Base-by-base conservation (phyloP, 1,140 invertebrate species). In the Eciton burchellii region DNA sequence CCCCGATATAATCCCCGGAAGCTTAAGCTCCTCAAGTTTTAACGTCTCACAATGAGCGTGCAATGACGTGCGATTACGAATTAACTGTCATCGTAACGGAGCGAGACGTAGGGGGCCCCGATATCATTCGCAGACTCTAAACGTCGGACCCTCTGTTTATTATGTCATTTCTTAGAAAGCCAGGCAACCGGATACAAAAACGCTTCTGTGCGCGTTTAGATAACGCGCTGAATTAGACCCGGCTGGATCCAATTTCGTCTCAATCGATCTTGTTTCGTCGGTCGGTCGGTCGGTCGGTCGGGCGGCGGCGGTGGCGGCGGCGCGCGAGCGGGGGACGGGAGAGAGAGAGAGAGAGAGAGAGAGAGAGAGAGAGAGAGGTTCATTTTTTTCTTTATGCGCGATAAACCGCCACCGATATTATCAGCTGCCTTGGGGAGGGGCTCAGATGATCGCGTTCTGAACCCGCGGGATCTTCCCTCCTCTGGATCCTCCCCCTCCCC, bases 401-500 rank as follows among this genome's bases (percentile, higher is more conserved):
- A 47, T 73, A 60, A n/a, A n/a, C n/a, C n/a, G n/a, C n/a, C n/a
- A 43, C 8, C 68, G 26, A 57, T 57, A 57, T 16, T 16, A 74
- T 62, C 24, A 57, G 35, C 21, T 43, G n/a, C n/a, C n/a, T n/a
- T n/a, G n/a, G n/a, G n/a, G n/a, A n/a, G n/a, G n/a, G n/a, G n/a
- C n/a, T n/a, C n/a, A n/a, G n/a, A n/a, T n/a, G n/a, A n/a, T n/a
- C n/a, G n/a, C n/a, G n/a, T n/a, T n/a, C n/a, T n/a, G n/a, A n/a
- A n/a, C n/a, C n/a, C 24, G 41, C 56, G 45, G 41, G 56, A 16
- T 29, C 52, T 14, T 47, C 35, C 49, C 60, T 12, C 35, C 29
- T 68, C 12, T 77, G 76, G 71, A 86, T 83, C 70, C 76, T 76
- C 83, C 81, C 26, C 35, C 49, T 73, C 60, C n/a, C n/a, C n/a